A percentile compares a stretch with the other conserved stretches of the same genome.
phyloP scores from a whole-genome alignment of 2,888 invertebrate species.

The Muschampia plurimacula region DNA sequence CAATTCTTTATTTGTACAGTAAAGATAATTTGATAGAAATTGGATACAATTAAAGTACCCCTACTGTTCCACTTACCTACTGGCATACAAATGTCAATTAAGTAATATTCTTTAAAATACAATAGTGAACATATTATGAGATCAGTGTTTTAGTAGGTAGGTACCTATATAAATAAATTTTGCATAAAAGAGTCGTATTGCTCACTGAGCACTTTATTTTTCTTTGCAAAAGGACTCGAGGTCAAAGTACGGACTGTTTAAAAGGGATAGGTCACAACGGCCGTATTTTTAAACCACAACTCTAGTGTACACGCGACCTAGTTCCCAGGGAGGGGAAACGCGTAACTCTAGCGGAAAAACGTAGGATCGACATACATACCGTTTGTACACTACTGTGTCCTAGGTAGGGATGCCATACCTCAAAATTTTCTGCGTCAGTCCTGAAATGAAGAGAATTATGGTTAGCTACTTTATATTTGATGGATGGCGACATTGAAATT shows the following conservation, averaged over 20 bases:
- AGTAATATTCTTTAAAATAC: no score
- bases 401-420: conserved; percentile 8
- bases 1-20: no score
- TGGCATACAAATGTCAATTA: no score
- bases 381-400: conserved; percentile 22
- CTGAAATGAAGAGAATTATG: neutral
- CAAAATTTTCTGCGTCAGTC: neutral
- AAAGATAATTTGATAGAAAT: no score
- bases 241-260: conserved; percentile 31
- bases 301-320: conserved; percentile 31
- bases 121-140: no score
- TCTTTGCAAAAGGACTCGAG: conserved; percentile 14
- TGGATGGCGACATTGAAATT: neutral
- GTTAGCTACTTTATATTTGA: neutral
- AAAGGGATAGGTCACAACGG: conserved; percentile 28
- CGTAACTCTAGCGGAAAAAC: conserved; percentile 36
- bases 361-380: conserved; percentile 22
- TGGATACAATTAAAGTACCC: no score
- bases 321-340: conserved; percentile 31
- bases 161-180: neutral
- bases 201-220: conserved; percentile 15
- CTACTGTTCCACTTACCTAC: no score
- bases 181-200: neutral
- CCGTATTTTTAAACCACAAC: conserved; percentile 36
- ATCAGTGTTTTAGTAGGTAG: no score